phyloP scores from a whole-genome alignment of 2,113 vertebrate genomes.

The Muscicapa adusta region DNA sequence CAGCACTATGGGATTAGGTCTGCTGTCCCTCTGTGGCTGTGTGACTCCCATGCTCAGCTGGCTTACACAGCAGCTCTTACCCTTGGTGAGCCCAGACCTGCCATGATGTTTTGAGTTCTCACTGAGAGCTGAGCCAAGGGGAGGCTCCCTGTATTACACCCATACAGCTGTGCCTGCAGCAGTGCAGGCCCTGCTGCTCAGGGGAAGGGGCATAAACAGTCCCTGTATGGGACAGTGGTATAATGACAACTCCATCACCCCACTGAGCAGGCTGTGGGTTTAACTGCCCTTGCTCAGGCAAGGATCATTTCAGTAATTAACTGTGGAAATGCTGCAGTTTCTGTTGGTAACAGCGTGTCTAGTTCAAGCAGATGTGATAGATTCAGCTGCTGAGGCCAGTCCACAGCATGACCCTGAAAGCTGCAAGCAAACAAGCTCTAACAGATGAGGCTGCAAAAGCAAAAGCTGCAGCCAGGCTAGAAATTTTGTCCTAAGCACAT shows the following conservation, averaged over 20 bases:
- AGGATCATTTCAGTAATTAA: neutral
- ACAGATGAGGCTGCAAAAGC: neutral
- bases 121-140: neutral
- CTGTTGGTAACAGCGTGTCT: neutral
- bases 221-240: fast-evolving
- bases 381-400: neutral
- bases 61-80: neutral
- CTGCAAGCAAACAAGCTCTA: neutral
- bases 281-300: neutral
- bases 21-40: neutral
- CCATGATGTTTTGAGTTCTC: neutral
- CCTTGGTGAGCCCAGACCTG: neutral
- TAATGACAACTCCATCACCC: neutral
- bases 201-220: neutral
- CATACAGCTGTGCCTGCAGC: neutral
- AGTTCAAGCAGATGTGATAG: neutral
- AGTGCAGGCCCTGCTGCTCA: neutral
- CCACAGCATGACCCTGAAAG: neutral
- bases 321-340: neutral
- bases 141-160: neutral
- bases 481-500: neutral
- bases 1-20: neutral
- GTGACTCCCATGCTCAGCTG: neutral
- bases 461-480: neutral
- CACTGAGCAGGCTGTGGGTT: neutral